A percentile compares a stretch with the other conserved stretches of the same genome.
Conservation (phyloP, 2,113 vertebrate genomes). For the Prolemur simus region DNA sequence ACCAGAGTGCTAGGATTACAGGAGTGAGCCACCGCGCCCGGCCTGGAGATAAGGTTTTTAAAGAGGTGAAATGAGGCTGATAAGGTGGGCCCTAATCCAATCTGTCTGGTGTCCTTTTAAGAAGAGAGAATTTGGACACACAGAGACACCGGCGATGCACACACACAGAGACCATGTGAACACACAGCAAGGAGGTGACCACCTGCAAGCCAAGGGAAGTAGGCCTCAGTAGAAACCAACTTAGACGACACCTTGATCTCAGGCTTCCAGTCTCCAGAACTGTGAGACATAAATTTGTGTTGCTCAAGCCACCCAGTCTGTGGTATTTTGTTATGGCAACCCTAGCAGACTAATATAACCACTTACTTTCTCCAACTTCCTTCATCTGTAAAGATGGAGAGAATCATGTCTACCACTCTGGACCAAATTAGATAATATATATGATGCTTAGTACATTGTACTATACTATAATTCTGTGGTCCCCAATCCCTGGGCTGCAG, state of each 20-base stretch:
- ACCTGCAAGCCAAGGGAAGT: neutral
- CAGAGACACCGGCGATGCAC: neutral
- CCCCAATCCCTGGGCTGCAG: too few species aligned
- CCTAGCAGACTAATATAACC: neutral
- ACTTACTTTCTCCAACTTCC: neutral
- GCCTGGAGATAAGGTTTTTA: neutral
- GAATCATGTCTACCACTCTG: neutral
- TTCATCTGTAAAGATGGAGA: neutral
- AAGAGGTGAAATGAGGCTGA: neutral
- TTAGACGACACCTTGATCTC: neutral
- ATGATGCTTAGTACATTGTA: too few species aligned
- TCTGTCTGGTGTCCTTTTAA: neutral
- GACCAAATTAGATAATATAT: neutral
- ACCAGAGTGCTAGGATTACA: too few species aligned
- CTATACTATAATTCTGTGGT: too few species aligned
- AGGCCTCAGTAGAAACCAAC: neutral
- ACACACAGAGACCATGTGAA: too few species aligned
- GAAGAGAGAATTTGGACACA: neutral
- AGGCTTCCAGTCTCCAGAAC: neutral
- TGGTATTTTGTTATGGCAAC: too few species aligned
- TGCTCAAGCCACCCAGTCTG: neutral
- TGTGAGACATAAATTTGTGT: neutral
- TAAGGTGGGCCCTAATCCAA: neutral
- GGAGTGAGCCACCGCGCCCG: too few species aligned
- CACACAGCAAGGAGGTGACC: rapidly evolving